Evolutionary conservation across 1,140 invertebrate species (phyloP), one percentile per base, ranked within the genome.

Genomic region (Cylas formicarius): DNA sequence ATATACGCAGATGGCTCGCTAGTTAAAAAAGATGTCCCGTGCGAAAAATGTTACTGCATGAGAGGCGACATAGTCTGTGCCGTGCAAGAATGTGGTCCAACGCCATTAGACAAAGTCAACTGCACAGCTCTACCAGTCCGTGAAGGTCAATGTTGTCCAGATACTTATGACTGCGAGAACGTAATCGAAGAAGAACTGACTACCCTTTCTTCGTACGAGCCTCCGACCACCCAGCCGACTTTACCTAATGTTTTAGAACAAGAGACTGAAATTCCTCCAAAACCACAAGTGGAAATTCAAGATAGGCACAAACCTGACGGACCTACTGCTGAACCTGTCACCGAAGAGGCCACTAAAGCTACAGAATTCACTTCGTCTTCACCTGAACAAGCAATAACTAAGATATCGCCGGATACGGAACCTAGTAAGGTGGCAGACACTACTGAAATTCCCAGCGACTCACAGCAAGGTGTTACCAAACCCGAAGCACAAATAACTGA

Each of bases 31-130:
- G 78, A 78, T 50, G 78, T 86, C 57, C 77, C 88, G n/a, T 94
- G 90, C 63, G 80, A 92, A 62, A 85, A 90, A 56, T 94, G 90
- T 61, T 94, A 93, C 62, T 94, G 90, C 61, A 89, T 93, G 87
- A 79, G 81, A 58, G 86, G 87, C 31, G 84, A 91, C 57, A 88
- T 93, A 42, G 86, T 90, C 2, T 95, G 90, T 67, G 90, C 88
- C 27, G 84, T 94, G 2, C 86, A 91, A 71, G 84, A 91, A 65
- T 95, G 91, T 68, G 81, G 82, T 48, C 63, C 63, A 10, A 81
- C 82, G 37, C 89, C 90, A 22, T 77, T 90, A 70, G 76, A 88
- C 59, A 81, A 77, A 53, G 74, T 80, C 58, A 83, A 87, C 58
- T 94, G 90, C 55, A 81, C 78, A 1, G 84, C 90, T 1, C 57